A percentile compares a stretch with the other conserved stretches of the same genome.
phyloP scores from a whole-genome alignment of 2,888 invertebrate genomes.

The Bugulina stolonifera region DNA sequence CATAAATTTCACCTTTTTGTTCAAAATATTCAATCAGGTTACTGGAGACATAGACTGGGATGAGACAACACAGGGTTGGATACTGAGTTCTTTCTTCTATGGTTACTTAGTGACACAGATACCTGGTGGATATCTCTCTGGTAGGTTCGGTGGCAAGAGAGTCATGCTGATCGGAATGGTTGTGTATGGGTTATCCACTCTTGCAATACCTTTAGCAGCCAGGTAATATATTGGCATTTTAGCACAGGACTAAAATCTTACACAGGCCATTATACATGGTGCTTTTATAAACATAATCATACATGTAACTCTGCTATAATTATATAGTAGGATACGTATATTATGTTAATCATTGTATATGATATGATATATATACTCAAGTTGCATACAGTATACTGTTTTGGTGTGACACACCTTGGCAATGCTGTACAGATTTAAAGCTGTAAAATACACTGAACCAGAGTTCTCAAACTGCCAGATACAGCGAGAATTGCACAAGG shows the following conservation, averaged over 20 bases:
- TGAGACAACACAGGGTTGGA: conserved; percentile 56
- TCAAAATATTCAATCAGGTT: not conserved
- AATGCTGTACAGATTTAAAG: no score
- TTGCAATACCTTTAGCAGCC: conserved; percentile 20
- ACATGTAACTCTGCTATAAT: no score
- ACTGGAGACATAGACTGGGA: conserved; percentile 57
- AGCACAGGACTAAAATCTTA: not conserved
- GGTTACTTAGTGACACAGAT: conserved; percentile 52
- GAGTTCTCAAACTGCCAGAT: no score
- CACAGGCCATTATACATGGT: not conserved
- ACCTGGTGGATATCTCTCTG: conserved; percentile 38
- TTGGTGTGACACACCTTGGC: no score
- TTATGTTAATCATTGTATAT: no score
- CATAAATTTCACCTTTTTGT: no score
- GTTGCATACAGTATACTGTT: no score
- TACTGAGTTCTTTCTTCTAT: conserved; percentile 58
- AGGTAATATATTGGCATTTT: not conserved
- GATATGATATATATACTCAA: no score
- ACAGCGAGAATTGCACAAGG: no score
- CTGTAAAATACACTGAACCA: no score
- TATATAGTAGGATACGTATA: no score
- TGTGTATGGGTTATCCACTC: conserved; percentile 28
- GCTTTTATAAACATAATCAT: no score
- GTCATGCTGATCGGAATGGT: conserved; percentile 39
- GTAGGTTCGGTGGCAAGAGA: conserved; percentile 36